These are phyloP conservation scores for Choloepus hoffmanni DNA, from an alignment of 2,113 vertebrate species.

Conservation along the genomic window DNA sequence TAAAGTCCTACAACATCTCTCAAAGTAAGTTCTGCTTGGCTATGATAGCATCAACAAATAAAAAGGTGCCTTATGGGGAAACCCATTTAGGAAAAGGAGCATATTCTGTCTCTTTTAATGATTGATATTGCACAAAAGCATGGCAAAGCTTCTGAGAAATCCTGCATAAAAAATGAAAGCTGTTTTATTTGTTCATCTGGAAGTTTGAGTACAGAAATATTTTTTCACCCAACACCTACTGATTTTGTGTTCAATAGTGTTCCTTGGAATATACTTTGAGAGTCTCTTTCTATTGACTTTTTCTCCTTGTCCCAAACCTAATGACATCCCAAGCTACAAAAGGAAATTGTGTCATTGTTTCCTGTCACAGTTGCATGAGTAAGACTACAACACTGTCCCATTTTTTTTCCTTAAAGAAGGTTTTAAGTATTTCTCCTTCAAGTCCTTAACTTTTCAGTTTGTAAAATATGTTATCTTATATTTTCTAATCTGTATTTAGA, in stretches of 20 bases:
- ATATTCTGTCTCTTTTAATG: background rate
- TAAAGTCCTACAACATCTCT: constrained; percentile 21
- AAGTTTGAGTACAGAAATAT: background rate
- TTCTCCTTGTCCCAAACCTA: background rate
- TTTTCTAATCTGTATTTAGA: background rate
- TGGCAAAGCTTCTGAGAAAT: background rate
- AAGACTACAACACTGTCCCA: background rate
- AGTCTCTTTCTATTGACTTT: background rate
- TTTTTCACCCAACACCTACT: background rate
- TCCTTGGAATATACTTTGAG: background rate
- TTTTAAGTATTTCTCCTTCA: background rate
- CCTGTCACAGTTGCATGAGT: background rate
- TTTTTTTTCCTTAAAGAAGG: background rate
- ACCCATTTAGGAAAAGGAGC: background rate
- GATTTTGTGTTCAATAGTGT: background rate
- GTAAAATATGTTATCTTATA: background rate
- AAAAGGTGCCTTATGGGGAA: background rate
- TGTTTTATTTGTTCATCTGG: background rate
- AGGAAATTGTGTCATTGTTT: background rate
- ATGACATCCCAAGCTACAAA: background rate
- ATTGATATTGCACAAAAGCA: too few relatives aligned
- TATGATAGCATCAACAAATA: background rate
- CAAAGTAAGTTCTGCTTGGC: background rate
- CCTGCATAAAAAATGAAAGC: background rate
- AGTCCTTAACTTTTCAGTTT: background rate